These are phyloP conservation scores for Athene cunicularia DNA, from an alignment of 2,113 vertebrate species.

Conservation along the genomic window DNA sequence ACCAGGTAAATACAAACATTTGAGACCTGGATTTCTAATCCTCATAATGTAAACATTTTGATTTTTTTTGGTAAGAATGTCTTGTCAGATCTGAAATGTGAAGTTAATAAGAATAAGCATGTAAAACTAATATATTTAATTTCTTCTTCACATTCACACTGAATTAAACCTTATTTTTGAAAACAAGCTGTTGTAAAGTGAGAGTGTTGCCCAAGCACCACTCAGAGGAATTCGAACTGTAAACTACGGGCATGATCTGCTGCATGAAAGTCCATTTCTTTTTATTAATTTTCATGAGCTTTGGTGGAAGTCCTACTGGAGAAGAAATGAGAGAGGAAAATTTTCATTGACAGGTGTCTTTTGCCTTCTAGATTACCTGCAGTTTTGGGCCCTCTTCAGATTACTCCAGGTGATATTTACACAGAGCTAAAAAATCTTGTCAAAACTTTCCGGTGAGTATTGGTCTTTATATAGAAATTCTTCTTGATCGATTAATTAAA, in stretches of 20 bases:
- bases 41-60: neutral
- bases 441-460: constrained; percentile 89
- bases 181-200: neutral
- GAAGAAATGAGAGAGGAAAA: neutral
- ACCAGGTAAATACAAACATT: neutral
- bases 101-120: neutral
- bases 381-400: constrained; percentile 82
- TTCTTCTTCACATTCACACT: neutral
- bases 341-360: neutral
- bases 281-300: neutral
- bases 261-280: neutral
- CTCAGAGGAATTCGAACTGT: neutral
- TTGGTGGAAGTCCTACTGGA: neutral
- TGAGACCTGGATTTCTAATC: neutral
- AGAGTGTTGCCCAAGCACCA: neutral
- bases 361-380: constrained; percentile 80
- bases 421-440: constrained; percentile 88
- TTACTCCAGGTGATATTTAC: constrained; percentile 83
- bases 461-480: neutral
- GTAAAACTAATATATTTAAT: neutral
- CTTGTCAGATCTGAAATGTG: neutral
- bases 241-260: neutral
- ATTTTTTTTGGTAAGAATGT: neutral
- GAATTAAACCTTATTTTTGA: neutral
- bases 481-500: neutral